phyloP scores from a whole-genome alignment of 2,113 vertebrate species.

The Chaetodon auriga region DNA sequence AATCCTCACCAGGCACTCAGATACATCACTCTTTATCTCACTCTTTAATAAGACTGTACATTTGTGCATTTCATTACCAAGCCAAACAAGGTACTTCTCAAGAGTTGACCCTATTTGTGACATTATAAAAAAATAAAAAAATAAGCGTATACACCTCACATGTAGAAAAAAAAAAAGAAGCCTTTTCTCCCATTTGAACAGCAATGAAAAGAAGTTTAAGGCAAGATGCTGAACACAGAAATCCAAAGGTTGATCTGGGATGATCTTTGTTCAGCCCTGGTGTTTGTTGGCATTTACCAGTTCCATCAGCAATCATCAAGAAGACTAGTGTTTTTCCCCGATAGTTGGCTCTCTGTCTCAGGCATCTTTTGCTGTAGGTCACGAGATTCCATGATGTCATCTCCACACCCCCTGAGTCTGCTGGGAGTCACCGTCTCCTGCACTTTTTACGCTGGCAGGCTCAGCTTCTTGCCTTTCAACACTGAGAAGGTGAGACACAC shows the following conservation, averaged over 20 bases:
- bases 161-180: slow-evolving; percentile 89
- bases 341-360: slow-evolving; percentile 87
- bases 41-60: slow-evolving; percentile 76
- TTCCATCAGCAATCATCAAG: slow-evolving; percentile 75
- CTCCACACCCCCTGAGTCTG: slow-evolving; percentile 88
- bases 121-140: slow-evolving; percentile 71
- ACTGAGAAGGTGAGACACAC: slow-evolving; percentile 80
- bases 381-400: slow-evolving; percentile 81
- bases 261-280: slow-evolving; percentile 85
- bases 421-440: slow-evolving; percentile 86
- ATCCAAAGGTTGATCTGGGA: slow-evolving; percentile 82
- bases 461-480: slow-evolving; percentile 99
- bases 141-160: slow-evolving; percentile 87
- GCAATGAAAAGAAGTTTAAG: slow-evolving; percentile 94
- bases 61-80: slow-evolving; percentile 76
- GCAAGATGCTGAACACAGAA: slow-evolving; percentile 96
- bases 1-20: slow-evolving; percentile 74
- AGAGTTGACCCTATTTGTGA: slow-evolving; percentile 60
- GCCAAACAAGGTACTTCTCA: slow-evolving; percentile 68
- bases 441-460: slow-evolving; percentile 96
- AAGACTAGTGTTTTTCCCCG: slow-evolving; percentile 84
- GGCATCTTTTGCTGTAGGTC: slow-evolving; percentile 88
- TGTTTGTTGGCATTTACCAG: slow-evolving; percentile 84
- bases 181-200: slow-evolving; percentile 90
- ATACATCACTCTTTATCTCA: slow-evolving; percentile 62